Evolutionary conservation across 1,140 invertebrate genomes (phyloP), one percentile per base, ranked within the genome.

Genomic region (Dreissena rostriformis): DNA sequence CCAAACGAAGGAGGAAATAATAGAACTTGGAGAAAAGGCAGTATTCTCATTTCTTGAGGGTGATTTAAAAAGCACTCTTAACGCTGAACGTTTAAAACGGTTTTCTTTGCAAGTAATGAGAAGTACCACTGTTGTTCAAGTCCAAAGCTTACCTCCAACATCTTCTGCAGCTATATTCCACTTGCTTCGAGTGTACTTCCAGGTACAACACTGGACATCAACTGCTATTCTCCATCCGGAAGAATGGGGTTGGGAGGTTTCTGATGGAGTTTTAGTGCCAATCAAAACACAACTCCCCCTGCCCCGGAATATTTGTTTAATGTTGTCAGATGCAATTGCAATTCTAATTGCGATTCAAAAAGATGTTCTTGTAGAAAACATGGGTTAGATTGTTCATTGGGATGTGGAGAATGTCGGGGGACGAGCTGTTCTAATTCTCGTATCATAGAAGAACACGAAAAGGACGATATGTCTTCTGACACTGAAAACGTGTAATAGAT

Each of bases 301-400:
- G 77, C 77, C 29, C 57, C 76, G 15, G 76, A 79, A 68, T 19
- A 65, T 1, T 0, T 78, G 1, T 17, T 78, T 19, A 15, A 79
- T 26, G 68, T 68, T n/a, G 55, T 79, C 19, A 28, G 51, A 15
- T 79, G 74, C 28, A 68, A 68, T 28, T 79, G 63, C 55, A 68
- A 67, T 19, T 17, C 10, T 39, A 68, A 68, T 68, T 70, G 76
- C 68, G 76, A 79, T 52, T 51, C 63, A 12, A 79, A 22, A 26
- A 29, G 49, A 52, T 79, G 49, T 52, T 28, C 39, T 5, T 68
- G 65, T 79, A 14, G 63, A 15, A 79, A 79, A 67, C 63, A 79
- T 39, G 51, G 76, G 11, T n/a, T 79, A 1, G 5, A 79, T 1
- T 79, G 76, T 24, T 67, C 49, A 5, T 15, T 11, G 0, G 74